Base-by-base conservation (phyloP, 1,140 invertebrate species). In the Gryon sp. region DNA sequence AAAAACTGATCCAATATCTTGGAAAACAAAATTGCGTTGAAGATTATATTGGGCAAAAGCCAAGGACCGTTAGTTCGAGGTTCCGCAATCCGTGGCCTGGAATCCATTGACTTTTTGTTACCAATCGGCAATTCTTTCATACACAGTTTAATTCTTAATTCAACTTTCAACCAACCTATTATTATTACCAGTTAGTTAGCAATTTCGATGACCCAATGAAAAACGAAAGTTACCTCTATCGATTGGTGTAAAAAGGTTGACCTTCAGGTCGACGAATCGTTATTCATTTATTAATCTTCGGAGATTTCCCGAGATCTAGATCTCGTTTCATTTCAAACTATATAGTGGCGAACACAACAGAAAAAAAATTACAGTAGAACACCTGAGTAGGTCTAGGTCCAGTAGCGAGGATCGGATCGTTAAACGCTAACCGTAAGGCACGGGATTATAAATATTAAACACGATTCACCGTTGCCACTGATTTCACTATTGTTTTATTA, bases 311-410 rank as follows among this genome's bases (percentile, higher is more conserved):
- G 43, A 40, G 38, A 66, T 66, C 62, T 45, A 68, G 72, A 75
- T 75, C 53, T 74, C 22, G 70, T 57, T 57, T 60, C 36, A 74
- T 26, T 59, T 72, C 16, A 6, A 11, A n/a, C n/a, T n/a, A n/a
- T n/a, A n/a, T n/a, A 20, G 8, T 32, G 34, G 30, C 11, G 43
- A n/a, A n/a, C n/a, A n/a, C 36, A 18, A 9, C 32, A 2, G 7
- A 52, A 20, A 28, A 65, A 74, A 60, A 65, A 59, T 59, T 20
- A 32, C 18, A 16, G 8, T 40, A 12, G 52, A 32, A 53, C 68
- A 52, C 41, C 50, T 68, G 75, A 78, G 68, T 78, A 78, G 75
- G 75, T 78, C 74, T 77, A 77, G 74, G 66, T 77, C 74, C 68
- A 22, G 46, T 43, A 22, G 34, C 63, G 48, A 52, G 16, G 32